These are phyloP conservation scores for Channa argus DNA, from an alignment of 2,113 vertebrate genomes.

Conservation along the genomic window DNA sequence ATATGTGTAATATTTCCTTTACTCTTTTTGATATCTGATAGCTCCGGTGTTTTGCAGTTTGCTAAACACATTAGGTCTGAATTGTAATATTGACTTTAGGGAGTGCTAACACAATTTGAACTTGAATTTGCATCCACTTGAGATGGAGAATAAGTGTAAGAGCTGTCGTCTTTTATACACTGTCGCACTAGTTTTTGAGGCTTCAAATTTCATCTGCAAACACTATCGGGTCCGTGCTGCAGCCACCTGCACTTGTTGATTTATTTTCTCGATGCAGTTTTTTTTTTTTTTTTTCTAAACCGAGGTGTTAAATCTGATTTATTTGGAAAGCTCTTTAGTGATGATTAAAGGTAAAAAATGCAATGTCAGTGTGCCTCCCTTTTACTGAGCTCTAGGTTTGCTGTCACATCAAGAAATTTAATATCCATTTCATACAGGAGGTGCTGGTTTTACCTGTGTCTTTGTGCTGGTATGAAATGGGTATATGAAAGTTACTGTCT, in stretches of 20 bases:
- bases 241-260: background rate
- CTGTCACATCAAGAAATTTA: slow-evolving; percentile 2
- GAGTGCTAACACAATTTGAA: background rate
- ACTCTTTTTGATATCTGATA: background rate
- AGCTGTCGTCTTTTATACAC: background rate
- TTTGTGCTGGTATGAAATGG: background rate
- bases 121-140: background rate
- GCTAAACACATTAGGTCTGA: background rate
- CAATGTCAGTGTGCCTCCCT: too few relatives aligned
- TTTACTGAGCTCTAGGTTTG: background rate
- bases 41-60: background rate
- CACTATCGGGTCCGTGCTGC: background rate
- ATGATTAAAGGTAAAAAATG: too few relatives aligned
- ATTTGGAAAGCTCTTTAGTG: background rate
- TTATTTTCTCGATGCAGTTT: background rate
- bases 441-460: slow-evolving; percentile 12
- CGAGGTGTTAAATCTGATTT: background rate
- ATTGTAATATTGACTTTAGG: background rate
- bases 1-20: background rate
- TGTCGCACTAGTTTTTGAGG: too few relatives aligned
- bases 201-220: background rate
- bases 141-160: background rate
- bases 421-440: background rate
- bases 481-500: background rate
- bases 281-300: background rate